A percentile compares a stretch with the other conserved stretches of the same genome.
These are phyloP conservation scores for Mesorhabditis spiculigera DNA, from an alignment of 2,888 invertebrate genomes.

Conservation along the genomic window DNA sequence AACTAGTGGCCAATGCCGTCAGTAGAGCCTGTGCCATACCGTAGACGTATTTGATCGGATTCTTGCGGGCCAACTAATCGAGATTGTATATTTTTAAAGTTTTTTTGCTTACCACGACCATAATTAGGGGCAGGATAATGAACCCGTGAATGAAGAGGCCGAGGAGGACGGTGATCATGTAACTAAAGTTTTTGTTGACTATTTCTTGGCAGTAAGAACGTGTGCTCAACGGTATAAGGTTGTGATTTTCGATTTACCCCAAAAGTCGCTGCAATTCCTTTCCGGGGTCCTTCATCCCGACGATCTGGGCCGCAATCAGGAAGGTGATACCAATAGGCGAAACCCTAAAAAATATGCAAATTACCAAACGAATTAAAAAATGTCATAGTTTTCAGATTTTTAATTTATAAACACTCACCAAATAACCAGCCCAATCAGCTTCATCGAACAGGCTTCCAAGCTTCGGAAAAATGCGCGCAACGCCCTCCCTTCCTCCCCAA, in stretches of 20 bases:
- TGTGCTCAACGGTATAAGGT: not conserved
- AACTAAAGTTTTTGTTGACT: slow-evolving; percentile 25
- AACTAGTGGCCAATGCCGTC: slow-evolving; percentile 60
- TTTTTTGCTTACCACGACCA: slow-evolving; percentile 30
- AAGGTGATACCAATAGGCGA: slow-evolving; percentile 53
- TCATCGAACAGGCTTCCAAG: slow-evolving; percentile 90
- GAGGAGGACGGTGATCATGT: slow-evolving; percentile 59
- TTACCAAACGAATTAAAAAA: not conserved
- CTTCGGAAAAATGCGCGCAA: slow-evolving; percentile 80
- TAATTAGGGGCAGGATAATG: slow-evolving; percentile 57
- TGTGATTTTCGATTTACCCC: slow-evolving; percentile 17
- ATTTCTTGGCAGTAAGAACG: not conserved
- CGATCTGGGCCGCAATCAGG: slow-evolving; percentile 56
- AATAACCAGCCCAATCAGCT: slow-evolving; percentile 90
- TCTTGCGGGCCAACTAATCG: slow-evolving; percentile 51
- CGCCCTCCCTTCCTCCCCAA: slow-evolving; percentile 79
- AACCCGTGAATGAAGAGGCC: slow-evolving; percentile 57
- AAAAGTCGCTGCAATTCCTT: slow-evolving; percentile 50
- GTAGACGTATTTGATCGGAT: slow-evolving; percentile 58
- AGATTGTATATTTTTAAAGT: no score
- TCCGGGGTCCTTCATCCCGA: slow-evolving; percentile 59
- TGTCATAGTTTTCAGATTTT: not conserved
- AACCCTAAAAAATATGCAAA: slow-evolving; percentile 26
- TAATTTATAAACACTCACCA: slow-evolving; percentile 69
- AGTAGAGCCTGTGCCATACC: slow-evolving; percentile 60